Conservation (phyloP, 2,113 vertebrate genomes). For the Picathartes gymnocephalus region DNA sequence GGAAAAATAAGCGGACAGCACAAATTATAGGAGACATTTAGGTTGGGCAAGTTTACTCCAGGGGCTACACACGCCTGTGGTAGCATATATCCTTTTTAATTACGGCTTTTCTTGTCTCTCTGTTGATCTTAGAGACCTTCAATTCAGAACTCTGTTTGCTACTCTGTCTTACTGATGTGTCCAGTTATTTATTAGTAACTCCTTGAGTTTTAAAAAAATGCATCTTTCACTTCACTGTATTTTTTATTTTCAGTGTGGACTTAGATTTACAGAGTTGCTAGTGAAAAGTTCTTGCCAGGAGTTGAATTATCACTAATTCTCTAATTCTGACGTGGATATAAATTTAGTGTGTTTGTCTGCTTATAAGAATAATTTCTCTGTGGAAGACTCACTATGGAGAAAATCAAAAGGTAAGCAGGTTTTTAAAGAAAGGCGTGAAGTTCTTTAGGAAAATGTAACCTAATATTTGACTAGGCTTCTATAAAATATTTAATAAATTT, state of each 20-base stretch:
- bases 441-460: not conserved
- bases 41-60: not conserved
- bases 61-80: not conserved
- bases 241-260: not conserved
- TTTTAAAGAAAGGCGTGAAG: not conserved
- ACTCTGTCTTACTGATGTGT: not conserved
- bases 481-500: not conserved
- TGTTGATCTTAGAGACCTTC: not conserved
- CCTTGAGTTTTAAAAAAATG: not conserved
- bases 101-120: not conserved
- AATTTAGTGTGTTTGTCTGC: not conserved
- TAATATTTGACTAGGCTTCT: not conserved
- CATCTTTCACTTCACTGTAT: not conserved
- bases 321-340: not conserved
- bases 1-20: not conserved
- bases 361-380: not conserved
- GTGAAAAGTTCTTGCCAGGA: not conserved
- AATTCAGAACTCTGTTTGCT: not conserved
- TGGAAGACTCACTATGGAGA: not conserved
- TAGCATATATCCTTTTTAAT: not conserved
- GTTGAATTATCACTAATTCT: not conserved
- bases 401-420: not conserved
- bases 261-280: not conserved
- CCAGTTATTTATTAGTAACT: not conserved
- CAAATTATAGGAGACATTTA: not conserved